These are phyloP conservation scores for Onychomys arenicola DNA, from an alignment of 2,797 vertebrate genomes.

Conservation along the genomic window DNA sequence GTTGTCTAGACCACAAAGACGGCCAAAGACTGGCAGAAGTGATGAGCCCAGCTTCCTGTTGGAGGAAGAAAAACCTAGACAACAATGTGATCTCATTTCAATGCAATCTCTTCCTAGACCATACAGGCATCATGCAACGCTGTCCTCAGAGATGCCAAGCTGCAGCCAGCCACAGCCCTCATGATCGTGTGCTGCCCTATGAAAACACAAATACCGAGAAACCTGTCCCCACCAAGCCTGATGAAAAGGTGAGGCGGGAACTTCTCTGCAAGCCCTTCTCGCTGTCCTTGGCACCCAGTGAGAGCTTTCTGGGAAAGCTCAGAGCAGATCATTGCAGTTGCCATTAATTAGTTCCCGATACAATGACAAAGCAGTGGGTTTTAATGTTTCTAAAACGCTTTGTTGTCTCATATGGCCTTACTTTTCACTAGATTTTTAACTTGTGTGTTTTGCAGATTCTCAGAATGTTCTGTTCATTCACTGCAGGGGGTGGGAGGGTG, in stretches of 20 bases:
- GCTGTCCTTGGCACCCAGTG: not conserved
- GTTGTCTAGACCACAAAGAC: not conserved
- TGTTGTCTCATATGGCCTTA: not conserved
- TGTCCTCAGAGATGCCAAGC: not conserved
- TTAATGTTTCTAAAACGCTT: not conserved
- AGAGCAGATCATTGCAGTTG: not conserved
- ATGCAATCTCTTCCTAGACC: conserved; percentile 32
- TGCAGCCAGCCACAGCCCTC: not conserved
- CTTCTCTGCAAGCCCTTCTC: not conserved
- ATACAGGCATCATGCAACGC: not conserved
- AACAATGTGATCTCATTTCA: not conserved
- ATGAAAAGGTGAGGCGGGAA: conserved; percentile 61
- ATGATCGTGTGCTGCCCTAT: fast-evolving
- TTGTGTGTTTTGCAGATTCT: not conserved
- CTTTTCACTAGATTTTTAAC: not conserved
- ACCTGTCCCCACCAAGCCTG: not conserved
- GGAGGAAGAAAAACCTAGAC: not conserved
- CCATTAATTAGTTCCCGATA: not conserved
- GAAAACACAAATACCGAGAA: not conserved
- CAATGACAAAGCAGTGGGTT: not conserved
- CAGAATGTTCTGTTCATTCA: not conserved
- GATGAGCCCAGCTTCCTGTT: fast-evolving
- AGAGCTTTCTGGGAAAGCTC: not conserved
- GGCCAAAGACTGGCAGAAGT: not conserved
- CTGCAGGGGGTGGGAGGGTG: not conserved